Conservation (phyloP, 2,113 vertebrate genomes). For the Maccullochella peelii region DNA sequence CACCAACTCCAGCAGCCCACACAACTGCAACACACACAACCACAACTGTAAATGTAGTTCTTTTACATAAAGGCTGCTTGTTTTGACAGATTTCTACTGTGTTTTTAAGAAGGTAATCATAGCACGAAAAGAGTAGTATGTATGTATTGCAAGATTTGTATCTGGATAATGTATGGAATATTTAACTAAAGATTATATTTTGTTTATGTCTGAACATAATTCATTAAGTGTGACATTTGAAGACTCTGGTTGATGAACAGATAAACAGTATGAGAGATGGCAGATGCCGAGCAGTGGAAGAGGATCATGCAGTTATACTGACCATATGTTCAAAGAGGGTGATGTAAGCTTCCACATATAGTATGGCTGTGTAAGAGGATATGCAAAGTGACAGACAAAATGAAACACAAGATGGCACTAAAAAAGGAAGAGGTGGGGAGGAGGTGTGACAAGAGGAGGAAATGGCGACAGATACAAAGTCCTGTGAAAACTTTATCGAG, state of each 20-base stretch:
- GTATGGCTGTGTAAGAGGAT: constrained; percentile 33
- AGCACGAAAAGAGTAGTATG: neutral
- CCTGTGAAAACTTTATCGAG: neutral
- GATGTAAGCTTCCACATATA: constrained; percentile 38
- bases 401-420: neutral
- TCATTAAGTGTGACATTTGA: neutral
- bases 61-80: neutral
- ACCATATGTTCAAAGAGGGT: constrained; percentile 44
- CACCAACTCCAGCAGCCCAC: constrained; percentile 90
- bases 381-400: constrained; percentile 33
- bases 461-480: neutral
- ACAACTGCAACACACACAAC: constrained; percentile 83
- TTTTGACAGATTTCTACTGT: neutral
- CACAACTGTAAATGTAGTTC: neutral
- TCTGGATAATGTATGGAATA: neutral
- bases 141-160: too few species aligned
- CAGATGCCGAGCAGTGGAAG: neutral
- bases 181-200: neutral
- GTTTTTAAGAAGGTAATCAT: neutral
- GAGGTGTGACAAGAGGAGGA: constrained; percentile 18
- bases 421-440: neutral
- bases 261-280: constrained; percentile 21
- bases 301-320: constrained; percentile 40
- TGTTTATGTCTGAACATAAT: neutral
- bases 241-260: neutral